Conservation (phyloP, 2,113 vertebrate genomes). For the Prochilodus magdalenae region DNA sequence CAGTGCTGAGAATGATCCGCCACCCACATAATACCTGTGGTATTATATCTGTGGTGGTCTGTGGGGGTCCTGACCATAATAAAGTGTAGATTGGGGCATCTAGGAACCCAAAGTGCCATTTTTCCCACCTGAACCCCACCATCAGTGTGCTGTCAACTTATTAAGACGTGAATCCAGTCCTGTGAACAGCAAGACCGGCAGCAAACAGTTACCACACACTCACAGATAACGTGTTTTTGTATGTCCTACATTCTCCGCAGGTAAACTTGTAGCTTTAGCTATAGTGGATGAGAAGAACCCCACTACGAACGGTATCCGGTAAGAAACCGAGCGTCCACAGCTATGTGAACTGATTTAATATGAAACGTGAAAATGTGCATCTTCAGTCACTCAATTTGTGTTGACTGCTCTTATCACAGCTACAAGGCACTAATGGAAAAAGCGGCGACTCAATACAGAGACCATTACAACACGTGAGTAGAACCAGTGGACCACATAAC, state of each 20-base stretch:
- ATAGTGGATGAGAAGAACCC: constrained; percentile 86
- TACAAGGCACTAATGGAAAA: constrained; percentile 85
- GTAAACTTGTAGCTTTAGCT: constrained; percentile 88
- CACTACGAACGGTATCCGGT: constrained; percentile 85
- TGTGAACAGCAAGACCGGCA: not conserved
- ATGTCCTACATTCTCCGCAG: constrained; percentile 65
- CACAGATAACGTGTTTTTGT: not conserved
- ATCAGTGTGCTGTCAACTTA: too few species aligned
- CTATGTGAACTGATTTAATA: too few species aligned
- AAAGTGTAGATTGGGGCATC: too few species aligned
- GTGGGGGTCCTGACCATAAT: too few species aligned
- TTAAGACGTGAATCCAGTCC: too few species aligned
- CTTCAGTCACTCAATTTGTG: not conserved
- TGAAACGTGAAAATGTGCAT: not conserved
- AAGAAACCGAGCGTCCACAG: constrained; percentile 22
- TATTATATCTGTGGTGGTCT: too few species aligned
- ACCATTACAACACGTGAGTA: constrained; percentile 84
- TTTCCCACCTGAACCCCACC: too few species aligned
- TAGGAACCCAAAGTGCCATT: too few species aligned
- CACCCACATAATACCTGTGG: too few species aligned
- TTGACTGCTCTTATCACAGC: constrained; percentile 65
- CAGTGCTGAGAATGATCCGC: too few species aligned
- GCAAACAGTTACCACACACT: not conserved
- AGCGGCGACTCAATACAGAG: constrained; percentile 84
- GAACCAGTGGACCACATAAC: not conserved